phyloP scores from a whole-genome alignment of 2,113 vertebrate species.

The Excalfactoria chinensis region DNA sequence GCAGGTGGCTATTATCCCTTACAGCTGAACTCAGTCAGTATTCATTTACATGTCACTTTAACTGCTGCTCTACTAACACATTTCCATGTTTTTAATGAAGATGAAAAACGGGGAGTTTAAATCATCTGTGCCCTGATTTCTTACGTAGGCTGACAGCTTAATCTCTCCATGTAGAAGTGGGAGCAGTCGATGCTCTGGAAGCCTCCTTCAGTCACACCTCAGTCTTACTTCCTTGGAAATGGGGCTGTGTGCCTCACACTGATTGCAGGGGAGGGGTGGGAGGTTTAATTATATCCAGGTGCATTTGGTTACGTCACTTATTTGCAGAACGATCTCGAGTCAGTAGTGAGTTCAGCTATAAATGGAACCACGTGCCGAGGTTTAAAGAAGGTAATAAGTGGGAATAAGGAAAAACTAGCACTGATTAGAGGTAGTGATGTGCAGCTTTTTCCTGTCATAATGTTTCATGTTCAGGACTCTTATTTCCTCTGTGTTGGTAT shows the following conservation, averaged over 20 bases:
- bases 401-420: not conserved
- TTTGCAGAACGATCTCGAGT: not conserved
- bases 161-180: not conserved
- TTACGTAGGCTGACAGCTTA: not conserved
- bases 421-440: not conserved
- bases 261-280: not conserved
- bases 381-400: not conserved
- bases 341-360: not conserved
- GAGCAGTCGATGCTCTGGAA: not conserved
- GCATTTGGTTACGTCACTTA: not conserved
- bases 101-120: not conserved
- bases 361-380: not conserved
- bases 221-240: not conserved
- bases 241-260: not conserved
- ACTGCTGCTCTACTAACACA: not conserved
- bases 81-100: not conserved
- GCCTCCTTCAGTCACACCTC: not conserved
- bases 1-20: not conserved
- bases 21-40: rapidly evolving
- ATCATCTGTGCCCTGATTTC: not conserved
- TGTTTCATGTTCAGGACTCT: not conserved
- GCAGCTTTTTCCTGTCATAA: not conserved
- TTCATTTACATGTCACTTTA: not conserved
- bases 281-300: not conserved
- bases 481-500: not conserved